These are phyloP conservation scores for Lacanobia wlatinum DNA, from an alignment of 2,888 invertebrate genomes.

Conservation along the genomic window DNA sequence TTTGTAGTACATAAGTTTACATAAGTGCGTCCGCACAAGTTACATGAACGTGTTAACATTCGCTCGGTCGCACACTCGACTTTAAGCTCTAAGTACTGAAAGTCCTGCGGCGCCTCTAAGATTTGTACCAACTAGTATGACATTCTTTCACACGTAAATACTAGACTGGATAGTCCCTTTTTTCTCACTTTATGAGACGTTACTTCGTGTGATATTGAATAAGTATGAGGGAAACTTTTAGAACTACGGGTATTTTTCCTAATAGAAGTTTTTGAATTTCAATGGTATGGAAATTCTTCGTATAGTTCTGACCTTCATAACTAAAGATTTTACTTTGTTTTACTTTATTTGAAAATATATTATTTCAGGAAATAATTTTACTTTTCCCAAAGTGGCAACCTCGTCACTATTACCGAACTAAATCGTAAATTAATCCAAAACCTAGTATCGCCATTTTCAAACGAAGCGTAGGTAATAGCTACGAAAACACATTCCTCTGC, in stretches of 20 bases:
- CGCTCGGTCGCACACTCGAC: constrained; percentile 54
- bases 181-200: constrained; percentile 3
- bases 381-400: neutral
- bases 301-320: neutral
- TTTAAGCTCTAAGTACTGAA: constrained; percentile 60
- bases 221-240: constrained; percentile 18
- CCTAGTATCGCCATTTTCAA: neutral
- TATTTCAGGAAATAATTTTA: neutral
- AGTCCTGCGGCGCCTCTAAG: constrained; percentile 62
- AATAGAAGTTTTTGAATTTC: constrained; percentile 8
- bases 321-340: neutral
- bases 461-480: neutral
- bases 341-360: neutral
- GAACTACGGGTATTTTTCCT: neutral
- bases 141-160: constrained; percentile 61
- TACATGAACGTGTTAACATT: constrained; percentile 49
- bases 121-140: constrained; percentile 63
- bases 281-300: constrained; percentile 9
- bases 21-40: constrained; percentile 55
- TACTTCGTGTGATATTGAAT: constrained; percentile 31
- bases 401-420: neutral
- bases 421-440: neutral
- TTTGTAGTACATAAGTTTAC: constrained; percentile 48
- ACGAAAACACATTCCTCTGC: constrained; percentile 9
- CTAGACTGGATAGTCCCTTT: constrained; percentile 19